Base-by-base conservation (phyloP, 2,888 invertebrate species). In the Agonopterix arenella region DNA sequence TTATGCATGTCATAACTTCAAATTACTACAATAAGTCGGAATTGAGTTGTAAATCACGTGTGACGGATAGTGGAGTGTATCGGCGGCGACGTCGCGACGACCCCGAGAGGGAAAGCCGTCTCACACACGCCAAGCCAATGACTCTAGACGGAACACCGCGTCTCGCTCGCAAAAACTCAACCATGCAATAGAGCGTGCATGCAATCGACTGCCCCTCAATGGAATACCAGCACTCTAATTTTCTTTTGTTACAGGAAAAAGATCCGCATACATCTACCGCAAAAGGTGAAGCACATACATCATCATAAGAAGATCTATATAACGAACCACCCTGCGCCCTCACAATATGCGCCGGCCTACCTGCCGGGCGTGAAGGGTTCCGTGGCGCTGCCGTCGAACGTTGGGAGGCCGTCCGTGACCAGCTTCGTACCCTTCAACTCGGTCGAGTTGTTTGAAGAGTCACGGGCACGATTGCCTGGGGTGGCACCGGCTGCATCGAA, bases 251-350 rank as follows among this genome's bases (percentile, higher is more conserved):
- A 49, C 86, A 90, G 90, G 74, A 90, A 90, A 79, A 90, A 90
- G 76, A 89, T 90, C 70, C 89, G 89, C 73, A 90, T 90, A 73
- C 89, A 90, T 78, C 84, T 89, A 77, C 90, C 90, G 66, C 89
- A 90, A 77, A 86, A 86, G 68, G 89, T 90, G 73, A 90, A 89
- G 75, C 89, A 90, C 63, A 89, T 90, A 68, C 89, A 89, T 66
- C 90, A 90, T 62, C 89, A 89, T 59, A 89, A 89, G 77, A 90
- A 90, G 69, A 82, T 90, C 61, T 89, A 89, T 60, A 89, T 90
- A 56, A 90, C 89, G 55, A 85, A 89, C 65, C 85, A 89, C 65
- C 80, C 85, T 54, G 84, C 88, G 50, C 60, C 80, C 57, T 79
- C 89, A 18, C 85, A 86, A 57, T 89, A 89, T 69, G 86, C 88